phyloP scores from a whole-genome alignment of 2,113 vertebrate species.

The Psephotus haematonotus region DNA sequence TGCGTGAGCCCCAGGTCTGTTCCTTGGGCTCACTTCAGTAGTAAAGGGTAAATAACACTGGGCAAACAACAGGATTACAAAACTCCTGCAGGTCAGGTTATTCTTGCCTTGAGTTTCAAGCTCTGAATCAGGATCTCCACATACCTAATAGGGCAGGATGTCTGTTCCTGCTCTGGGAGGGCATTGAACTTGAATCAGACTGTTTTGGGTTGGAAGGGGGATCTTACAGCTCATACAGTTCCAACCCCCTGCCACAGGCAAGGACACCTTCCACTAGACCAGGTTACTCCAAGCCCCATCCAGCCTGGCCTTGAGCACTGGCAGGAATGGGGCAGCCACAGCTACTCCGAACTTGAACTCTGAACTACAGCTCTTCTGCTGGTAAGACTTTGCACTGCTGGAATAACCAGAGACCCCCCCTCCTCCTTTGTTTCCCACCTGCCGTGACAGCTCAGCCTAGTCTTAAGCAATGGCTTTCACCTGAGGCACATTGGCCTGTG shows the following conservation, averaged over 20 bases:
- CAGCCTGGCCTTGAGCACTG: not conserved
- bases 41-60: not conserved
- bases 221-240: not conserved
- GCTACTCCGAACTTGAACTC: no score
- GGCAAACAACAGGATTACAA: not conserved
- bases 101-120: not conserved
- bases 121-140: not conserved
- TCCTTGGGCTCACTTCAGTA: accelerated
- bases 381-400: accelerated
- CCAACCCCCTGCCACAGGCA: not conserved
- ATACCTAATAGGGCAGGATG: not conserved
- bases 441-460: not conserved
- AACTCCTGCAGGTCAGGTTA: not conserved
- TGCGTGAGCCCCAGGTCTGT: not conserved
- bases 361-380: not conserved
- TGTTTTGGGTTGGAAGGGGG: not conserved
- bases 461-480: not conserved
- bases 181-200: not conserved
- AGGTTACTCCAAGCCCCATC: not conserved
- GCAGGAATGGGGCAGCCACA: not conserved
- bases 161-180: not conserved
- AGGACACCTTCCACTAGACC: not conserved
- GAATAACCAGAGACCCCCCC: not conserved
- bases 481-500: accelerated
- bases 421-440: accelerated